Evolutionary conservation across 2,888 invertebrate species (phyloP), one percentile per base, ranked within the genome.

Genomic region (Lithophane ornitopus): DNA sequence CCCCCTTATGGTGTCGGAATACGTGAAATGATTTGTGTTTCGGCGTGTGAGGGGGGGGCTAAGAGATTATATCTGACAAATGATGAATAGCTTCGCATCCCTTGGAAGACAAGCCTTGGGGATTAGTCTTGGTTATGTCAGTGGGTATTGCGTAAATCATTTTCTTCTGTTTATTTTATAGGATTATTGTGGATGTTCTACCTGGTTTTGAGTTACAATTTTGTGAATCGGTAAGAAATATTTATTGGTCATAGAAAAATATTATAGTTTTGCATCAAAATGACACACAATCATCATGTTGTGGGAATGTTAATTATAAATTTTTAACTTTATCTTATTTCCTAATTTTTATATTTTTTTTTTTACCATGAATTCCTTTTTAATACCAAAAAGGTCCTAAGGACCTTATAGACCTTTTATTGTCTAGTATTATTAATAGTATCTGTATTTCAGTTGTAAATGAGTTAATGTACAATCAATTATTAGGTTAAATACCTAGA

Each of bases 1-100:
- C 62, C 14, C 46, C 26, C 16, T 3, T 58, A 72, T 54, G 66
- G 49, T 70, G 69, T 34, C 58, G 28, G 65, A 41, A 22, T 58
- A 41, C 34, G 63, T 73, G n/a, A 70, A 73, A 80, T 76, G 67
- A 84, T 80, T 84, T 76, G 76, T 80, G 59, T 68, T 61, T 12
- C 34, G 22, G 26, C 39, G 19, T 73, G 56, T 61, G 34, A 22
- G 16, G 28, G 62, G 59, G 26, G 4, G 41, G 26, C 0, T 44
- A 70, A 52, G 62, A 74, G 83, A 83, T 84, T 81, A 84, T 62
- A 54, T 22, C 22, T 81, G 78, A 78, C 70, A 78, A 84, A 84
- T 83, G 78, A 83, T 84, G 41, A 62, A 70, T 78, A 34, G 41
- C 67, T n/a, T 56, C 44, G 39, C 26, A 67, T 70, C 65, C 46